Conservation (phyloP, 2,888 invertebrate species). For the Macropis europaea region DNA sequence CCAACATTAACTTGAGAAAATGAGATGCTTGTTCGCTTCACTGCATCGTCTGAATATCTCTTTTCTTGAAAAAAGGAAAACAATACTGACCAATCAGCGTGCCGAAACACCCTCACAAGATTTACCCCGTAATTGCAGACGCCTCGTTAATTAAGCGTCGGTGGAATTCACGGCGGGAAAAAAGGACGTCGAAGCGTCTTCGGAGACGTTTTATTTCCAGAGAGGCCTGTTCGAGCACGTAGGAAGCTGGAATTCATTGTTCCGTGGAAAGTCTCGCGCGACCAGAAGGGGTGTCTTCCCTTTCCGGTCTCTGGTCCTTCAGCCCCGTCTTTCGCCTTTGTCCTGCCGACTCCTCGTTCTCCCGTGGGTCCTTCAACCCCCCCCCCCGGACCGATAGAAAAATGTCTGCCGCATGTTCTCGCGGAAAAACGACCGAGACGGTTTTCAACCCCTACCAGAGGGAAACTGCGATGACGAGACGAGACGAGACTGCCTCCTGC, state of each 20-base stretch:
- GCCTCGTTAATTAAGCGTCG: slow-evolving; percentile 57
- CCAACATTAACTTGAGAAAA: no score
- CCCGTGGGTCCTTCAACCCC: slow-evolving; percentile 25
- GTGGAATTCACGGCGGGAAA: slow-evolving; percentile 41
- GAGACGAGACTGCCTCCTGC: no score
- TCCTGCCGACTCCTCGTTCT: slow-evolving; percentile 19
- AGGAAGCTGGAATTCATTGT: slow-evolving; percentile 55
- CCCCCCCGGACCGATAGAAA: slow-evolving; percentile 39
- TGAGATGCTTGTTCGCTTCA: no score
- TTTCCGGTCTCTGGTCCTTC: slow-evolving; percentile 4
- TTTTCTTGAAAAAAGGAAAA: no score
- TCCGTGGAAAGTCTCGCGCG: slow-evolving; percentile 37
- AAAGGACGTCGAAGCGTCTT: slow-evolving; percentile 10
- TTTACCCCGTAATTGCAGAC: slow-evolving; percentile 42
- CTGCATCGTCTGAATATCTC: no score
- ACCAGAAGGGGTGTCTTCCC: slow-evolving; percentile 10
- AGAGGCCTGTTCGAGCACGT: slow-evolving; percentile 19
- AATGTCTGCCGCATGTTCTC: slow-evolving; percentile 49
- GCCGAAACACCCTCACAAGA: slow-evolving; percentile 10
- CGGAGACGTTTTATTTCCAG: slow-evolving; percentile 52
- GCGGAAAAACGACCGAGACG: slow-evolving; percentile 16
- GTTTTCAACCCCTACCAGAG: slow-evolving; percentile 2
- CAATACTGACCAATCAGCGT: slow-evolving; percentile 31
- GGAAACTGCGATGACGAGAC: background rate
- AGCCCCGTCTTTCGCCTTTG: slow-evolving; percentile 32